Conservation (phyloP, 1,140 invertebrate genomes). For the Liolophura sinensis region DNA sequence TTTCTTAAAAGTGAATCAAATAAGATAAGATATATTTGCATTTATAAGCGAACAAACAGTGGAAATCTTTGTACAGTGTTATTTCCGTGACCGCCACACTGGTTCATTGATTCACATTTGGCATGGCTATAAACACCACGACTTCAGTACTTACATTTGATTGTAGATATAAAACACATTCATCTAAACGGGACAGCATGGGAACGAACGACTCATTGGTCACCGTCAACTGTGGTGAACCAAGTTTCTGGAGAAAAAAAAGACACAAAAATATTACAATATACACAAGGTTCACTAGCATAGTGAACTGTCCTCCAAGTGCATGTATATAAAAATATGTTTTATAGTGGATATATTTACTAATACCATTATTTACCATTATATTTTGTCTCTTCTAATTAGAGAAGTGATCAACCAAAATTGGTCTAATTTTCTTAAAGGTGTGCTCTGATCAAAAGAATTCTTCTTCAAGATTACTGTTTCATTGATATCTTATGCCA, state of each 20-base stretch:
- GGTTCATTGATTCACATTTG: not conserved
- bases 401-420: too few relatives aligned
- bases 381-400: too few relatives aligned
- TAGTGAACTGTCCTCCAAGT: not conserved
- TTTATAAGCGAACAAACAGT: too few relatives aligned
- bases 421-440: too few relatives aligned
- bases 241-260: constrained; percentile 65
- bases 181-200: constrained; percentile 82
- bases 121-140: not conserved
- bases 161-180: constrained; percentile 83
- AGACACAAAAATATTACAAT: constrained; percentile 8
- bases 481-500: too few relatives aligned
- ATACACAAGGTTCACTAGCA: not conserved
- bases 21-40: too few relatives aligned
- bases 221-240: constrained; percentile 77
- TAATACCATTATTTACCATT: too few relatives aligned
- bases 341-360: not conserved
- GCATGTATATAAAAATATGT: not conserved
- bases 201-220: constrained; percentile 81
- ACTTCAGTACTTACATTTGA: constrained; percentile 69
- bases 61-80: too few relatives aligned
- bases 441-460: too few relatives aligned
- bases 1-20: too few relatives aligned
- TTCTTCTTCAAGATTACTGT: too few relatives aligned
- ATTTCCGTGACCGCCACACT: not conserved